Conservation (phyloP, 2,113 vertebrate genomes). For the Gymnorhina tibicen region DNA sequence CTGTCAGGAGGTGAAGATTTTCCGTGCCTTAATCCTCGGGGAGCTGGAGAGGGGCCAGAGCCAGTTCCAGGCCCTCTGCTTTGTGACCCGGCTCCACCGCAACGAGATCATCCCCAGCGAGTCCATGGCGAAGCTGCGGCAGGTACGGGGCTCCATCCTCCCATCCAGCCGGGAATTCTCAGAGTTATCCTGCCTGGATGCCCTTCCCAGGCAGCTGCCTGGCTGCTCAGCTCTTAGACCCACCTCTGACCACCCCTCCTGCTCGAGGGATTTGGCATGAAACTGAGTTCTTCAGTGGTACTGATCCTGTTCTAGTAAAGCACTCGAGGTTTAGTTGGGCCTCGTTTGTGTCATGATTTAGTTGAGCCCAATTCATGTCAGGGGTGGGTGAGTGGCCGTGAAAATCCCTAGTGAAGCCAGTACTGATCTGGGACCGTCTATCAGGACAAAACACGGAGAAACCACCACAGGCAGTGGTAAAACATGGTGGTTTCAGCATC, state of each 20-base stretch:
- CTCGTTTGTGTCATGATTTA: neutral
- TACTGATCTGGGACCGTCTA: neutral
- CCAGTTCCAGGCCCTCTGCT: slow-evolving; percentile 95
- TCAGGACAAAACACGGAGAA: neutral
- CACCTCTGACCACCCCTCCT: neutral
- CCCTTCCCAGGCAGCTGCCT: neutral
- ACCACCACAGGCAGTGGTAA: neutral
- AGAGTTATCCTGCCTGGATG: neutral
- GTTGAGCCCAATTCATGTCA: neutral
- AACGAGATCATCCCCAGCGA: slow-evolving; percentile 98
- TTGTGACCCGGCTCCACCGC: slow-evolving; percentile 85
- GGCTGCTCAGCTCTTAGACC: neutral
- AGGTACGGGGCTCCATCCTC: slow-evolving; percentile 68
- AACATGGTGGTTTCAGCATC: neutral
- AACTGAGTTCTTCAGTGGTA: neutral
- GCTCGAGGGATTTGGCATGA: neutral
- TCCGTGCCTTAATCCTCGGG: slow-evolving; percentile 92
- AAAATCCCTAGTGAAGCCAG: neutral
- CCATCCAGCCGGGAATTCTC: neutral
- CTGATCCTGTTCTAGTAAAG: neutral
- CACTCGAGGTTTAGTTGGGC: neutral
- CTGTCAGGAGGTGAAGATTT: slow-evolving; percentile 92
- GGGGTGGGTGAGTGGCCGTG: neutral
- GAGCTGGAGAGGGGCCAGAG: slow-evolving; percentile 95
- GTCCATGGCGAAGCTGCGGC: slow-evolving; percentile 94